Evolutionary conservation across 2,113 vertebrate genomes (phyloP).

Genomic region (Zingel zingel): DNA sequence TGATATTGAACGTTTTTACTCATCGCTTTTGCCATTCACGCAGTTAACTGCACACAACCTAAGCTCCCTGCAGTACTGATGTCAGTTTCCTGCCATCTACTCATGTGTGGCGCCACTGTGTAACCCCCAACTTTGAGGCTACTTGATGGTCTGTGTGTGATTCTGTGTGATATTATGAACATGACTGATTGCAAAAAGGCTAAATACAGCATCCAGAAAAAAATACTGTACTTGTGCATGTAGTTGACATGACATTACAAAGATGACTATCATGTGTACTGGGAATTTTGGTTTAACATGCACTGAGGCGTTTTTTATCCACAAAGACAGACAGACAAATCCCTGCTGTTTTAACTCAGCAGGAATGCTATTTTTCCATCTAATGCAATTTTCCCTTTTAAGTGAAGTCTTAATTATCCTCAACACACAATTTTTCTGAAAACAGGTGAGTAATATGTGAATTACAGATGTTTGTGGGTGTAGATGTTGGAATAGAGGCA

Average conservation of each 20-base stretch:
- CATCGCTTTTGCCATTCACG: neutral
- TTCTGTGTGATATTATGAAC: neutral
- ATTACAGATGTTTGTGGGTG: conserved; percentile 18
- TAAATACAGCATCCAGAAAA: neutral
- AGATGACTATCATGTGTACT: neutral
- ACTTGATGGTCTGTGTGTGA: neutral
- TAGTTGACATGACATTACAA: neutral
- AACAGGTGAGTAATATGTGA: neutral
- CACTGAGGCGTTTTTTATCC: neutral
- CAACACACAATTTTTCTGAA: conserved; percentile 12
- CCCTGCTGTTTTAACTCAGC: neutral
- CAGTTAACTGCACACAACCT: neutral
- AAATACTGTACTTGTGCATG: neutral
- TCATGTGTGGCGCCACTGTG: neutral
- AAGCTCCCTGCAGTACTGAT: neutral
- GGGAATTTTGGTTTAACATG: neutral
- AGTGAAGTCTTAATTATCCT: conserved; percentile 8
- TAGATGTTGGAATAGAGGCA: neutral
- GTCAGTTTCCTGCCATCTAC: conserved; percentile 2
- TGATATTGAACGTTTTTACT: neutral
- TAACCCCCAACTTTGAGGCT: conserved; percentile 9
- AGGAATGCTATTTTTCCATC: conserved; percentile 76
- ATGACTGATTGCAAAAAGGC: neutral
- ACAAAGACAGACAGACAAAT: conserved; percentile 21
- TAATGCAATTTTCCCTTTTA: neutral